A percentile compares a stretch with the other conserved stretches of the same genome.
Conservation (phyloP, 2,113 vertebrate genomes). For the Daubentonia madagascariensis region DNA sequence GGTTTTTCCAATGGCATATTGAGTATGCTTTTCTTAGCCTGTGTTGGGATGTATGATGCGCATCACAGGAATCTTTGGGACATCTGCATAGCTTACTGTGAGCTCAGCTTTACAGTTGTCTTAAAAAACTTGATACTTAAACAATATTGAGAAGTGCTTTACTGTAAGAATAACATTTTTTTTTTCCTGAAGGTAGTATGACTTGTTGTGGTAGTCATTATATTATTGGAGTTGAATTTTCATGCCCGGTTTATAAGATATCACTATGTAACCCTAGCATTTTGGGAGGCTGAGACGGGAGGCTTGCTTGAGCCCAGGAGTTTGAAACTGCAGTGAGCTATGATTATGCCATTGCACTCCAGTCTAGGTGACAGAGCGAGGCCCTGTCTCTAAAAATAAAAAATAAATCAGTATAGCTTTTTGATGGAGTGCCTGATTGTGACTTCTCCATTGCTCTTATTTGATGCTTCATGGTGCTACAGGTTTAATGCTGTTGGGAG, state of each 20-base stretch:
- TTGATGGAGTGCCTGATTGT: neutral
- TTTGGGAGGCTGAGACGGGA: too few species aligned
- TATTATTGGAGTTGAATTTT: neutral
- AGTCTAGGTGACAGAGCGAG: too few species aligned
- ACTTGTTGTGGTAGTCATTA: too few species aligned
- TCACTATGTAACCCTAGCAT: too few species aligned
- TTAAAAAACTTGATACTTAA: neutral
- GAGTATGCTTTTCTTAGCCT: neutral
- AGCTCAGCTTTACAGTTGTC: neutral
- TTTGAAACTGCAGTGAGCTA: too few species aligned
- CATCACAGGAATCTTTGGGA: neutral
- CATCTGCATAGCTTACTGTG: neutral
- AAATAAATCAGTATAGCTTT: neutral
- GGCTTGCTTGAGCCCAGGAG: too few species aligned
- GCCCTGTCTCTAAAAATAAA: too few species aligned
- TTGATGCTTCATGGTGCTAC: neutral
- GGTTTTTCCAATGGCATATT: neutral
- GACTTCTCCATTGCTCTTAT: neutral
- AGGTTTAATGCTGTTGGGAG: neutral
- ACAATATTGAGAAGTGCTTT: neutral
- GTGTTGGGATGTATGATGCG: accelerated
- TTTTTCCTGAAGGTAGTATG: neutral
- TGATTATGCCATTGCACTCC: too few species aligned
- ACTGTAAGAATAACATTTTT: neutral
- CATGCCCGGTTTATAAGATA: neutral